A percentile compares a stretch with the other conserved stretches of the same genome.
Evolutionary conservation across 1,140 invertebrate genomes (phyloP).

Genomic region (Rhynchophorus ferrugineus): DNA sequence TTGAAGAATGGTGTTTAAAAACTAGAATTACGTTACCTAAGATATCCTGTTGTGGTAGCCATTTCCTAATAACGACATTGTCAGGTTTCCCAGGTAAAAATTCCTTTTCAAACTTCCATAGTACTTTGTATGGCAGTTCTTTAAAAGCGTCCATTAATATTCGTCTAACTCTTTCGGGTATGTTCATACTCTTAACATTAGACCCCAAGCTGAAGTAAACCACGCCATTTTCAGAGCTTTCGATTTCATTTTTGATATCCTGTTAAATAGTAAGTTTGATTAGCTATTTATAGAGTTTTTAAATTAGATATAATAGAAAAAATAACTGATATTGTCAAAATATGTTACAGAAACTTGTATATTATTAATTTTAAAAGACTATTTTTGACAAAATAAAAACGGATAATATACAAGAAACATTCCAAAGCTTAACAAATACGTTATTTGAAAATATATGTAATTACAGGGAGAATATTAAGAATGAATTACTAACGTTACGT

Average conservation of each 20-base stretch:
- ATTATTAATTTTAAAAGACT: too few relatives aligned
- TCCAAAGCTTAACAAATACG: too few relatives aligned
- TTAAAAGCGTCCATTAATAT: slow-evolving; percentile 43
- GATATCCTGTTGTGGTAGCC: slow-evolving; percentile 65
- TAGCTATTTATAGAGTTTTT: not conserved
- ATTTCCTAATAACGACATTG: slow-evolving; percentile 57
- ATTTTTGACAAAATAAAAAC: too few relatives aligned
- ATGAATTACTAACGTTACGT: too few relatives aligned
- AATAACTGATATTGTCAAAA: slow-evolving; percentile 4
- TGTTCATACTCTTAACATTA: slow-evolving; percentile 39
- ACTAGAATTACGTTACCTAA: slow-evolving; percentile 49
- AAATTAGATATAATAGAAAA: not conserved
- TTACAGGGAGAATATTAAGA: too few relatives aligned
- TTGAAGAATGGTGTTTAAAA: too few relatives aligned
- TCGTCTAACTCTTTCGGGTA: slow-evolving; percentile 37
- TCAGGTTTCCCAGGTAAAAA: slow-evolving; percentile 46
- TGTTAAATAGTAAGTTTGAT: slow-evolving; percentile 1
- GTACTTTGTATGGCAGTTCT: slow-evolving; percentile 42
- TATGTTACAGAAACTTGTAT: not conserved
- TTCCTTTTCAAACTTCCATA: slow-evolving; percentile 48
- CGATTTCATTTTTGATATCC: slow-evolving; percentile 20
- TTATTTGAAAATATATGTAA: too few relatives aligned
- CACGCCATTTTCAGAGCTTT: slow-evolving; percentile 39
- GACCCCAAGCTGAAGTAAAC: slow-evolving; percentile 50
- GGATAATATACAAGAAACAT: too few relatives aligned